Conservation (phyloP, 2,113 vertebrate species). For the Leucosticte australis region DNA sequence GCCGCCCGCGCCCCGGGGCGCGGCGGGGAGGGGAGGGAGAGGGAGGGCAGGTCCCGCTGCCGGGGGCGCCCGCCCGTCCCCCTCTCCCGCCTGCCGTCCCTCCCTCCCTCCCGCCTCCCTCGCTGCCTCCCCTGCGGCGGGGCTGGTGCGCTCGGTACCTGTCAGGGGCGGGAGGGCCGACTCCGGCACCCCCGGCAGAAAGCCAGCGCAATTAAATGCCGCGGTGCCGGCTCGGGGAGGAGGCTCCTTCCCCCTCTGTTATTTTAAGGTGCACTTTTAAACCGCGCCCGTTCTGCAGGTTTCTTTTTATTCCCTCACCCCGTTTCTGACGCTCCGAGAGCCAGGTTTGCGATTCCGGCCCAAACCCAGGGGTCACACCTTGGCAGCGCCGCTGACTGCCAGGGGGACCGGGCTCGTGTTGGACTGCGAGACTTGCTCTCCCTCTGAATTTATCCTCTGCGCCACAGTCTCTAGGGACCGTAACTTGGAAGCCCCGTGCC, state of each 20-base stretch:
- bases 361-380: neutral
- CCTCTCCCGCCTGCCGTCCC: neutral
- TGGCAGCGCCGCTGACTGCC: neutral
- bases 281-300: neutral
- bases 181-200: neutral
- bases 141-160: neutral
- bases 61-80: neutral
- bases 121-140: neutral
- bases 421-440: too few species aligned
- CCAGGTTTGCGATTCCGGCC: too few species aligned
- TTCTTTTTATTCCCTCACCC: neutral
- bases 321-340: neutral
- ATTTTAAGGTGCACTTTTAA: neutral
- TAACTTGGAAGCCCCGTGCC: neutral
- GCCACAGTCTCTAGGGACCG: accelerated
- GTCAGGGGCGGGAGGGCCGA: neutral
- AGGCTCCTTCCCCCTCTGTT: neutral
- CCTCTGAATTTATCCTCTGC: neutral
- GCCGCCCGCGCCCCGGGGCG: neutral
- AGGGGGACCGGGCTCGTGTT: neutral
- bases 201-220: neutral
- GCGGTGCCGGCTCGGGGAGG: neutral
- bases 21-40: neutral
- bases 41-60: neutral
- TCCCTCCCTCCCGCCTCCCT: neutral